phyloP scores from a whole-genome alignment of 2,113 vertebrate species.

The Sylvia atricapilla region DNA sequence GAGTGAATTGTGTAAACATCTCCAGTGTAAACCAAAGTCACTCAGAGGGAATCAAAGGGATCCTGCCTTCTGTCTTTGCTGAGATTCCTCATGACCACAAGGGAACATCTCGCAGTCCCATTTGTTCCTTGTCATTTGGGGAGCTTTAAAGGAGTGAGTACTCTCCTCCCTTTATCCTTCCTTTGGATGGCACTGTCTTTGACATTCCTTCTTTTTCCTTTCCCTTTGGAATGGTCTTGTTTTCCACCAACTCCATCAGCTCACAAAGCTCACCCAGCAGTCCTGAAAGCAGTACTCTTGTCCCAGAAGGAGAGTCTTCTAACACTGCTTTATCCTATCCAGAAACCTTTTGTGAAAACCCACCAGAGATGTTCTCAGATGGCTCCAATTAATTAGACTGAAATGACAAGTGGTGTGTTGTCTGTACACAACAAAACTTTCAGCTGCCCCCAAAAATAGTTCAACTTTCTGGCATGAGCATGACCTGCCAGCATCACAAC shows the following conservation, averaged over 20 bases:
- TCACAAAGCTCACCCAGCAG: neutral
- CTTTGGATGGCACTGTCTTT: neutral
- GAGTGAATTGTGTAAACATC: neutral
- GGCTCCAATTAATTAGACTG: neutral
- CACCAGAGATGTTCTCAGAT: neutral
- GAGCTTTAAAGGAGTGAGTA: neutral
- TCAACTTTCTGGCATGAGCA: neutral
- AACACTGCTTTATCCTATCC: neutral
- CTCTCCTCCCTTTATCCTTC: neutral
- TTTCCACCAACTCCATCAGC: neutral
- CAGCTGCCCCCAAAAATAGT: neutral
- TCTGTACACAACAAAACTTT: neutral
- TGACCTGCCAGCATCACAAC: neutral
- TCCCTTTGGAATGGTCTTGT: neutral
- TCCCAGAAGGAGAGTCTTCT: neutral
- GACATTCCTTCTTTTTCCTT: neutral
- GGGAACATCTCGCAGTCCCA: neutral
- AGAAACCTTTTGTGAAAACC: neutral
- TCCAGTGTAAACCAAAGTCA: neutral
- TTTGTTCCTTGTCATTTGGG: neutral
- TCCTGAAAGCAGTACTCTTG: neutral
- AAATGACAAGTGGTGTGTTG: neutral
- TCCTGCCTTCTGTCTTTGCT: neutral
- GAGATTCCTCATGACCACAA: neutral
- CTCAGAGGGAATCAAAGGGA: neutral